Base-by-base conservation (phyloP, 2,888 invertebrate species). In the Gari tellinella region DNA sequence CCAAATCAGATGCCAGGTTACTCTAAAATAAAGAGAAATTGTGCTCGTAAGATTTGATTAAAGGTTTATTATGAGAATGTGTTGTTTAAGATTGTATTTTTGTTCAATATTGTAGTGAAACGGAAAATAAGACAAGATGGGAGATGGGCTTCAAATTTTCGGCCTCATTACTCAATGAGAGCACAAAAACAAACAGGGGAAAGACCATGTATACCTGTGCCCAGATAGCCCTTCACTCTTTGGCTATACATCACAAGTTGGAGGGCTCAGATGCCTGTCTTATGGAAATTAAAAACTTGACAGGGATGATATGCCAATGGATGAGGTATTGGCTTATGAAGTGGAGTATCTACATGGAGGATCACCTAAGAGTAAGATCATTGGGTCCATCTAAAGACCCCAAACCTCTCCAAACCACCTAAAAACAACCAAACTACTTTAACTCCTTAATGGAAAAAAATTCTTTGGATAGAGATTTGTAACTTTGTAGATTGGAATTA, bases 191-290 rank as follows among this genome's bases (percentile, higher is more conserved):
- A 21, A 37, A 55, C 19, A 26, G 63, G 23, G 5, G 15, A 5
- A 15, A 45, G 12, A 55, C 55, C 19, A 40, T 55, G 3, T 26
- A 38, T 12, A 19, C 31, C 2, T 63, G 55, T 55, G 55, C 48
- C 21, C 63, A 63, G 26, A 37, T 46, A 26, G 15, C 55, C 15
- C 37, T 63, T n/a, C 55, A 63, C 25, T 63, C 55, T 38, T 53
- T 55, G 25, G 63, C 63, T 26, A 46, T 63, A 46, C 55, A 63
- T 46, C 55, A 63, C 37, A 48, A 12, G 38, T 37, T 48, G 5
- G 10, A 46, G 5, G 26, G 31, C 4, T 45, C 17, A 48, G 38
- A 26, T 45, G 12, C 31, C 17, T 15, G 25, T 2, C 26, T 25
- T 1, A 3, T 14, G 2, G 48, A 48, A 19, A 10, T 17, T 12